Conservation (phyloP, 2,113 vertebrate species). For the Mastomys coucha region DNA sequence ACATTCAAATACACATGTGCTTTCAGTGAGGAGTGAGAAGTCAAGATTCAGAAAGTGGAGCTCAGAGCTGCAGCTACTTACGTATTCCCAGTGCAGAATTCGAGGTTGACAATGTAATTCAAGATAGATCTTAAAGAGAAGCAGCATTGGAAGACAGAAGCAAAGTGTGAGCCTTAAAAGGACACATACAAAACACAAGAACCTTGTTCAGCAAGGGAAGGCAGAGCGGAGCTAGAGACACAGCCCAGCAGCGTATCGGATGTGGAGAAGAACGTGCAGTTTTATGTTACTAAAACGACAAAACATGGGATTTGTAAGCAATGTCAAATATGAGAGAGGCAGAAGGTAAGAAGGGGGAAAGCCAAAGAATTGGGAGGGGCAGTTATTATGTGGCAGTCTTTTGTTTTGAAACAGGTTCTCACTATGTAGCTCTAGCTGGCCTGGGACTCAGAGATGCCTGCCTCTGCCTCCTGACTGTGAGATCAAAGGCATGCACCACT, state of each 20-base stretch:
- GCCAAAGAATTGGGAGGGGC: neutral
- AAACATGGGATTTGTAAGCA: neutral
- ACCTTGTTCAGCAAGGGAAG: neutral
- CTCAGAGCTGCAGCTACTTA: neutral
- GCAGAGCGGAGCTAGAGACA: neutral
- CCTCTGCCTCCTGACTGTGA: neutral
- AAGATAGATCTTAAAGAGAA: neutral
- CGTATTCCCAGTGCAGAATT: neutral
- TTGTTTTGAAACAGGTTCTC: neutral
- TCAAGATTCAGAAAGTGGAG: neutral
- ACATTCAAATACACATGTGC: no score
- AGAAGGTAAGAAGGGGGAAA: neutral
- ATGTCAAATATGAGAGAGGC: neutral
- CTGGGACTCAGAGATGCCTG: no score
- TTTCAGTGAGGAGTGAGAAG: neutral
- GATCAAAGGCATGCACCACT: neutral
- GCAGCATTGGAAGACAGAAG: neutral
- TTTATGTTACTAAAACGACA: neutral
- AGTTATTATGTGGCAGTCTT: neutral
- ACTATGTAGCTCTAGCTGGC: neutral
- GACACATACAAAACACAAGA: neutral
- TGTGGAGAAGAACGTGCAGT: neutral
- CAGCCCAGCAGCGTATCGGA: neutral
- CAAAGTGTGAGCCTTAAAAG: neutral
- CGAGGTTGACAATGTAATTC: neutral